Evolutionary conservation across 2,113 vertebrate genomes (phyloP).

Genomic region (Caloenas nicobarica): DNA sequence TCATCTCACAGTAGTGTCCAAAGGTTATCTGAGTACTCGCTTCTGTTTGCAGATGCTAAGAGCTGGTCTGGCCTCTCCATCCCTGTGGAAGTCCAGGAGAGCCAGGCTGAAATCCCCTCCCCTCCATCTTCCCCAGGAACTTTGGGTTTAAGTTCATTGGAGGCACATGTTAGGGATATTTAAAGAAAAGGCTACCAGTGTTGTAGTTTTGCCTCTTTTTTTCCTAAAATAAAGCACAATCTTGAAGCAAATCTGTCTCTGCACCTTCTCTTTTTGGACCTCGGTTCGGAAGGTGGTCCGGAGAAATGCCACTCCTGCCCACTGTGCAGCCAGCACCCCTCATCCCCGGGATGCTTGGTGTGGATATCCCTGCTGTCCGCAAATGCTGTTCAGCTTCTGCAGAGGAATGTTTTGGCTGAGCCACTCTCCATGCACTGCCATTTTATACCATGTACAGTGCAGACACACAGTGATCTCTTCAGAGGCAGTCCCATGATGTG

Average conservation of each 20-base stretch:
- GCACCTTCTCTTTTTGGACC: background rate
- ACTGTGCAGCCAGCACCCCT: background rate
- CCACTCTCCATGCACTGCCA: too few species aligned
- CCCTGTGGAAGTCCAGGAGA: background rate
- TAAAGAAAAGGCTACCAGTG: background rate
- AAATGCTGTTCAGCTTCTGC: background rate
- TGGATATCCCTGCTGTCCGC: background rate
- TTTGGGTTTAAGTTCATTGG: background rate
- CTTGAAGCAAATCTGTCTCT: background rate
- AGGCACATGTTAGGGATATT: background rate
- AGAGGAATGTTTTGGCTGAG: background rate
- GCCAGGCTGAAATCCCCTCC: background rate
- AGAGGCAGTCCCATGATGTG: background rate
- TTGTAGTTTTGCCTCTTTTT: background rate
- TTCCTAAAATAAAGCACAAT: background rate
- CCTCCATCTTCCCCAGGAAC: background rate
- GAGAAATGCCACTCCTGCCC: background rate
- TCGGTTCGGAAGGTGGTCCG: background rate
- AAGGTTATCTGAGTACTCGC: background rate
- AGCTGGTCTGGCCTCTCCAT: background rate
- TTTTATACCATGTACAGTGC: background rate
- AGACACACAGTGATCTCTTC: rapidly evolving
- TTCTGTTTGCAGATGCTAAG: background rate
- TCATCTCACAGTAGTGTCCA: background rate
- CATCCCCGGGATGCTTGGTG: background rate